A percentile compares a stretch with the other conserved stretches of the same genome.
These are phyloP conservation scores for Subacronicta megacephala DNA, from an alignment of 2,888 invertebrate genomes.

Conservation along the genomic window DNA sequence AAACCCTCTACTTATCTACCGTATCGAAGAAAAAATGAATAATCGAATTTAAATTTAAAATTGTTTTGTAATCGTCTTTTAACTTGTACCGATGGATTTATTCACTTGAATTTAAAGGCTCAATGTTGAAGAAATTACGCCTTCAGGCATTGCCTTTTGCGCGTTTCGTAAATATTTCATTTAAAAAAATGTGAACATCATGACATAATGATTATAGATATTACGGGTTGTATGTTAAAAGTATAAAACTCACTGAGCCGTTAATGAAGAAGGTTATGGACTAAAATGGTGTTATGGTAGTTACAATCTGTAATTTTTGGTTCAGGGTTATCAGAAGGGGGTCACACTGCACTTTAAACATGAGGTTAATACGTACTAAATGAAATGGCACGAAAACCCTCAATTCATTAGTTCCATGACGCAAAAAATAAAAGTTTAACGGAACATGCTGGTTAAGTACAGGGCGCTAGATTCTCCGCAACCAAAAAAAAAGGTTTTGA, in stretches of 20 bases:
- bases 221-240: constrained; percentile 21
- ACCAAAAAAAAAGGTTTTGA: too few species aligned
- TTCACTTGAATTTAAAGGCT: constrained; percentile 42
- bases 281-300: constrained; percentile 2
- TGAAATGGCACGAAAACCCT: too few species aligned
- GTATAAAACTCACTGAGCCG: constrained; percentile 11
- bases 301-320: not conserved
- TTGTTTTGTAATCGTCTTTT: constrained; percentile 58
- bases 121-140: constrained; percentile 36
- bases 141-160: constrained; percentile 40
- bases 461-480: too few species aligned
- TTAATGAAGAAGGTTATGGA: constrained; percentile 17
- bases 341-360: too few species aligned
- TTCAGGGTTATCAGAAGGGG: constrained; percentile 1
- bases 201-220: constrained; percentile 37
- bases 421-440: too few species aligned
- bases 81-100: constrained; percentile 49
- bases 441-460: too few species aligned
- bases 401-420: too few species aligned
- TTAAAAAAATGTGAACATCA: constrained; percentile 39
- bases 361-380: too few species aligned
- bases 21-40: constrained; percentile 55
- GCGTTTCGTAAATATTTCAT: constrained; percentile 41
- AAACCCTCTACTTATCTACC: constrained; percentile 61
- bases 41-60: constrained; percentile 61